Base-by-base conservation (phyloP, 2,888 invertebrate genomes). In the Seira ritae region DNA sequence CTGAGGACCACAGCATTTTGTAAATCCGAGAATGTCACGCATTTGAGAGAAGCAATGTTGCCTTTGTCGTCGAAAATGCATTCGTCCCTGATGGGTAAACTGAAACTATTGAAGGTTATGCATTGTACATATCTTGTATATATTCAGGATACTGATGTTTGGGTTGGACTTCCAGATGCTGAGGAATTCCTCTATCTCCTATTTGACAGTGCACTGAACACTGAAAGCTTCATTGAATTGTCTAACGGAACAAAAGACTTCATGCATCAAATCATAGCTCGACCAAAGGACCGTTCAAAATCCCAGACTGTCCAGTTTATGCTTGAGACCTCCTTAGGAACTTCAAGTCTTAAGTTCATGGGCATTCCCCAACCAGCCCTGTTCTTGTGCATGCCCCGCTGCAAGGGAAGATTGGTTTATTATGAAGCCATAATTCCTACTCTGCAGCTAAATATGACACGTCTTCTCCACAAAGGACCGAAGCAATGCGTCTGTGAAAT, bases 371-470 rank as follows among this genome's bases (percentile, higher is more conserved):
- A 66, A n/a, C 87, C 87, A 12, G 87, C 87, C 20, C 71, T 87
- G n/a, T 75, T 87, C n/a, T 55, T 87, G 6, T 83, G 83, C 65
- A 86, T 86, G 86, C 87, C 87, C 0, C 74, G 87, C 17, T 86
- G 84, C 62, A 74, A 85, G 50, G 87, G 87, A 17, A 69, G 76
- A n/a, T 66, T 87, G 2, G 86, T 87, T 37, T 84, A 85, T 20
- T 86, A 84, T n/a, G 82, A 86, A 46, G 87, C 87, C 6, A 81
- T 87, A 37, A 70, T 87, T 12, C 87, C 87, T 6, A 86, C 50
- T 50, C 62, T 86, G 1, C 80, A 80, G 0, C n/a, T 86, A 0
- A 81, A 86, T 22, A 66, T 86, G 3, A 81, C 85, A 1, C 31
- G 50, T 15, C 65, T 77, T 3, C 46, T 85, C 1, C 50, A 74